Percentiles rank a stretch among this genome's conserved stretches.
These are phyloP conservation scores for Eupithecia dodoneata DNA, from an alignment of 2,888 invertebrate genomes.

Conservation along the genomic window DNA sequence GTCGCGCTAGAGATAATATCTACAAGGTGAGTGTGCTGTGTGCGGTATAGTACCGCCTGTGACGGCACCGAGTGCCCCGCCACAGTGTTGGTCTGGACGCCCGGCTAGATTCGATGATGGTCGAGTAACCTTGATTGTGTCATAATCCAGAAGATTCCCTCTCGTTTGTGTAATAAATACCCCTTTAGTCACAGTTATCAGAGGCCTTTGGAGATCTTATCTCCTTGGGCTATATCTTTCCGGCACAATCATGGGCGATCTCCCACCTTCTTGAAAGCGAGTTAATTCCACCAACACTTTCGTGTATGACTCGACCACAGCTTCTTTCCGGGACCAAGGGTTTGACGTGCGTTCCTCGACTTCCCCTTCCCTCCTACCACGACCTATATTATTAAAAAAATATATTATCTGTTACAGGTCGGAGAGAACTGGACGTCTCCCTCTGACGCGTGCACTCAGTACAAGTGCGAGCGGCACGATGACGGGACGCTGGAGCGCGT, in stretches of 20 bases:
- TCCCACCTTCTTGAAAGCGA: too few relatives aligned
- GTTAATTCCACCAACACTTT: too few relatives aligned
- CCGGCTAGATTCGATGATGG: not conserved
- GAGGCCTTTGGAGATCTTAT: too few relatives aligned
- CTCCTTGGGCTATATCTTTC: too few relatives aligned
- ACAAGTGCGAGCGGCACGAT: slow-evolving; percentile 75
- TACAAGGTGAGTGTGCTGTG: slow-evolving; percentile 67
- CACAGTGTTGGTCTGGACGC: slow-evolving; percentile 66
- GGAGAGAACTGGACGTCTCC: slow-evolving; percentile 85
- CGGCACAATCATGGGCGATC: not conserved
- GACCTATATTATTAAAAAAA: too few relatives aligned
- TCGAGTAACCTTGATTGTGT: not conserved
- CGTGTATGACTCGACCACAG: not conserved
- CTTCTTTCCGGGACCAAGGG: not conserved
- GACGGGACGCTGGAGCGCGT: slow-evolving; percentile 79
- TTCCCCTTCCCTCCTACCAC: too few relatives aligned
- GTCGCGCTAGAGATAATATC: slow-evolving; percentile 75
- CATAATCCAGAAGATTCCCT: not conserved
- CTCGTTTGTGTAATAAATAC: too few relatives aligned
- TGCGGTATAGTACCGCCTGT: slow-evolving; percentile 65
- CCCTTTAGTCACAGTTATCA: too few relatives aligned
- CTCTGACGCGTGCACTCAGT: slow-evolving; percentile 82
- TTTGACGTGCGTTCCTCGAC: too few relatives aligned
- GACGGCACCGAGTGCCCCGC: slow-evolving; percentile 79
- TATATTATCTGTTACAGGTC: slow-evolving; percentile 56